Evolutionary conservation across 1,140 invertebrate species (phyloP), one percentile per base, ranked within the genome.

Genomic region (Trigoniulus corallinus): DNA sequence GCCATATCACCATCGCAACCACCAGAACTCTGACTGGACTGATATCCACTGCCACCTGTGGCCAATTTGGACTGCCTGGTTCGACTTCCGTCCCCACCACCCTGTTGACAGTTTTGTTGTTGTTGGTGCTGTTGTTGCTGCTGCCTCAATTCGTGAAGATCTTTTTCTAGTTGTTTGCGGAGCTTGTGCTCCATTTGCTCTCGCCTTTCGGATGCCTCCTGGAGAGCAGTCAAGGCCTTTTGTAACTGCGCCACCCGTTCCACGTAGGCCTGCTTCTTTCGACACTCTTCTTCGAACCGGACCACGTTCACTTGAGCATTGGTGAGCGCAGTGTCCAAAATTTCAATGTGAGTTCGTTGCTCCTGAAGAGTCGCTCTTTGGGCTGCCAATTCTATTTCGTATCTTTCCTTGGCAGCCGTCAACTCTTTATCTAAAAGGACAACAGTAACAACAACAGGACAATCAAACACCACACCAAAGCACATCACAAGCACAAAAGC

Each of bases 341-440:
- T 89, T 59, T 89, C 87, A 61, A 94, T 92, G 66, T 93, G 87
- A 18, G 82, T 87, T 53, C 86, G 72, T 66, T 93, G 88, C 64
- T 94, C 88, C 61, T 91, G 82, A 40, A 93, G 65, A 20, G 87
- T 92, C 21, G 83, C 84, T 59, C 82, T 70, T 64, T 92, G 87
- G 0, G 87, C 86, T 24, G 82, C 77, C 53, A 93, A 70, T 69
- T 95, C 88, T 42, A 91, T 84, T 69, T 93, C 86, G 64, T 92
- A 85, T 46, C 86, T 68, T 65, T 93, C 88, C 66, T 88, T 89
- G 18, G 80, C 78, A 42, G 81, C 83, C 29, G 78, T 74, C 55
- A 89, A 69, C 68, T 92, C 87, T 68, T 89, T 91, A 64, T 88
- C 86, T 91, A 59, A 18, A 58, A 54, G 34, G 15, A 34, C 15